phyloP scores from a whole-genome alignment of 2,113 vertebrate genomes.

The Saccopteryx bilineata region DNA sequence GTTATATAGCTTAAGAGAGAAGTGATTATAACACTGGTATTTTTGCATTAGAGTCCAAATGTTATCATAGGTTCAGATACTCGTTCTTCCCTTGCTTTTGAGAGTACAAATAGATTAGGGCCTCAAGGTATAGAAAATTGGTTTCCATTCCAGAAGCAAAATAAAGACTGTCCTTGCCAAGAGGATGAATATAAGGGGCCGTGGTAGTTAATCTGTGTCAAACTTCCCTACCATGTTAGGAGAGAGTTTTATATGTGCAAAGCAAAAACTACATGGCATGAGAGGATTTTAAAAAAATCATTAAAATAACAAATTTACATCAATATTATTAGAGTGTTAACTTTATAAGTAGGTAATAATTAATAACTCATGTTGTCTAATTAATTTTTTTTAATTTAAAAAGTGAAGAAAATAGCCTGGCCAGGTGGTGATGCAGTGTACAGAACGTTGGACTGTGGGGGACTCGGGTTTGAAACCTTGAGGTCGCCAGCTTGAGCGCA shows the following conservation, averaged over 20 bases:
- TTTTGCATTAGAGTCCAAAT: not conserved
- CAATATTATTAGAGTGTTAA: not conserved
- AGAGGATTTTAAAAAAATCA: not conserved
- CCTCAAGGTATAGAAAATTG: not conserved
- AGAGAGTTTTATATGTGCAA: not conserved
- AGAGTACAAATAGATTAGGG: not conserved
- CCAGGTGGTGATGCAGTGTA: too few relatives aligned
- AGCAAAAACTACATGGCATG: not conserved
- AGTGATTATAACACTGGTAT: not conserved
- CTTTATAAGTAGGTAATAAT: not conserved
- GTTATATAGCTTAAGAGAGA: not conserved
- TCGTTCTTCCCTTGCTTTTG: not conserved
- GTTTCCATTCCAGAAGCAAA: not conserved
- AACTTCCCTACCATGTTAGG: not conserved
- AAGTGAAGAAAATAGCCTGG: not conserved
- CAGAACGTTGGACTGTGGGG: too few relatives aligned
- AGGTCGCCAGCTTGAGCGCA: too few relatives aligned
- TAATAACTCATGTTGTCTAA: not conserved
- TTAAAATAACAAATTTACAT: not conserved
- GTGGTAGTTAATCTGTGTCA: not conserved
- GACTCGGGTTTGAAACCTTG: too few relatives aligned
- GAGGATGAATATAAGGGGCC: not conserved
- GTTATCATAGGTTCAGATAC: not conserved
- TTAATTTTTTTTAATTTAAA: not conserved
- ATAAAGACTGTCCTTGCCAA: not conserved